A percentile compares a stretch with the other conserved stretches of the same genome.
Conservation (phyloP, 2,888 invertebrate genomes). For the Gandaritis pyraliata region DNA sequence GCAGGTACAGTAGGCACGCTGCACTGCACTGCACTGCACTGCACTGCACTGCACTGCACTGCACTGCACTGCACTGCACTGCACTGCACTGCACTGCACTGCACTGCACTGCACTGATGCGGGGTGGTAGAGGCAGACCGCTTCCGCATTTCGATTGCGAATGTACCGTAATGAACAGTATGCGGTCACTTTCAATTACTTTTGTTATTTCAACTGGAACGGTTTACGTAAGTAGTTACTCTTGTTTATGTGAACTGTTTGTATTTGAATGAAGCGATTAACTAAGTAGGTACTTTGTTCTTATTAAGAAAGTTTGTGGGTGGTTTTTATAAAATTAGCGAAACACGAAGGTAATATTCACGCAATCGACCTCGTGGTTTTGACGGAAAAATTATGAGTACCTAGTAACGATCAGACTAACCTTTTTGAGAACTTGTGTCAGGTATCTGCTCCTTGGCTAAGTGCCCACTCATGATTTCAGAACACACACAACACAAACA, state of each 20-base stretch:
- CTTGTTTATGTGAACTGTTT: constrained; percentile 7
- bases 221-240: neutral
- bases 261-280: constrained; percentile 1
- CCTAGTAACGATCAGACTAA: too few relatives aligned
- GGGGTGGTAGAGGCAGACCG: neutral
- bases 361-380: neutral
- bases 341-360: neutral
- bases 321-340: constrained; percentile 1
- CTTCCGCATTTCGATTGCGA: constrained; percentile 6
- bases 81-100: too few relatives aligned
- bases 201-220: constrained; percentile 10
- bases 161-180: constrained; percentile 9
- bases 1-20: too few relatives aligned
- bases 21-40: too few relatives aligned
- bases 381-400: too few relatives aligned
- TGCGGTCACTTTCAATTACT: constrained; percentile 22
- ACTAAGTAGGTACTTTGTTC: constrained; percentile 2
- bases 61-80: too few relatives aligned
- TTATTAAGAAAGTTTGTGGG: constrained; percentile 13
- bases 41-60: too few relatives aligned
- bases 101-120: too few relatives aligned
- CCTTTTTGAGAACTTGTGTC: too few relatives aligned
- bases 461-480: too few relatives aligned
- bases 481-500: too few relatives aligned
- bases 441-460: too few relatives aligned